phyloP scores from a whole-genome alignment of 2,888 invertebrate species.

The Ectropis crepuscularia region DNA sequence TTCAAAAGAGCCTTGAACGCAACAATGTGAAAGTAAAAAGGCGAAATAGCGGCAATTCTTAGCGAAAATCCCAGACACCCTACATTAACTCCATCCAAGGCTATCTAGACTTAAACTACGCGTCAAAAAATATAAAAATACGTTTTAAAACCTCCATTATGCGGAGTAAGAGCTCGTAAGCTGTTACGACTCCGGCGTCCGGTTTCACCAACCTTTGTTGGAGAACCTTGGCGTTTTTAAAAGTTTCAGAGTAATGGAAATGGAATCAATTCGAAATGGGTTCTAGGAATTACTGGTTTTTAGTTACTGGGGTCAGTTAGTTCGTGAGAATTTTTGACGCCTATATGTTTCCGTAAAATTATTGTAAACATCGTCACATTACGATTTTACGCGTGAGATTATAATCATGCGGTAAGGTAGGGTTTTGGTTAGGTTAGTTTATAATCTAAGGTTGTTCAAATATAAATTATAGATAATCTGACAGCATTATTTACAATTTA shows the following conservation, averaged over 20 bases:
- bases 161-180: conserved; percentile 42
- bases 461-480: no score
- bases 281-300: background rate
- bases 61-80: conserved; percentile 28
- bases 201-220: conserved; percentile 21
- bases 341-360: no score
- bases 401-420: no score
- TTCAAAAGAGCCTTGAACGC: conserved; percentile 21
- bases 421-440: no score
- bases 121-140: conserved; percentile 44
- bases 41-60: conserved; percentile 20
- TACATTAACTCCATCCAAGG: conserved; percentile 33
- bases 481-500: no score
- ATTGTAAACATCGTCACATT: no score
- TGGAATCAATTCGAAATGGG: conserved; percentile 10
- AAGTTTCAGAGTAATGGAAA: conserved; percentile 16
- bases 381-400: no score
- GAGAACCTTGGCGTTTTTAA: conserved; percentile 11
- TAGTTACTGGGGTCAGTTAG: background rate
- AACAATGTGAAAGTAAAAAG: conserved; percentile 27
- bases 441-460: no score
- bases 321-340: no score
- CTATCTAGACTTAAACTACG: conserved; percentile 40
- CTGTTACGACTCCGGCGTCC: conserved; percentile 38
- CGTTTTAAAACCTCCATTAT: conserved; percentile 42